Evolutionary conservation across 2,888 invertebrate genomes (phyloP).

Genomic region (Danaus chrysippus): DNA sequence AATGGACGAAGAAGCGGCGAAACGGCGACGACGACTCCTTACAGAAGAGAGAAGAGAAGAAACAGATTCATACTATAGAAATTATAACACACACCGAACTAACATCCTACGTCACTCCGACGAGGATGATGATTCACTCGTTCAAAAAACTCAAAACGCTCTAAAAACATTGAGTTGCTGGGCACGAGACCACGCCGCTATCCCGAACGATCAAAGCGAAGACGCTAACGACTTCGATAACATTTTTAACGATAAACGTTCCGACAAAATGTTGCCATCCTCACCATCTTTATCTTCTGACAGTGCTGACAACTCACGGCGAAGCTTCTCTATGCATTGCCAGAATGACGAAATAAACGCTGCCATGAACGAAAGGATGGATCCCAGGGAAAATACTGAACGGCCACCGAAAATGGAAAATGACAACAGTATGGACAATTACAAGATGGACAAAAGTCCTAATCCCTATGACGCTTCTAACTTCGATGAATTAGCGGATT

Average conservation of each 20-base stretch:
- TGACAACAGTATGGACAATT: constrained; percentile 60
- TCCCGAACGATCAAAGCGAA: constrained; percentile 84
- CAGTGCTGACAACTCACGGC: constrained; percentile 80
- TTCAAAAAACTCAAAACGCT: constrained; percentile 93
- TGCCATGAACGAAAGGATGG: constrained; percentile 45
- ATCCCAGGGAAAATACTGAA: constrained; percentile 35
- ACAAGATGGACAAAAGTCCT: constrained; percentile 72
- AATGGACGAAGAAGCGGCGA: constrained; percentile 59
- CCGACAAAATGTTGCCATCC: constrained; percentile 82
- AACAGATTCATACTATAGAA: constrained; percentile 47
- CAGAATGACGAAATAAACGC: constrained; percentile 47
- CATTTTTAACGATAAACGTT: constrained; percentile 89
- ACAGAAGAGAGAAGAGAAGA: constrained; percentile 66
- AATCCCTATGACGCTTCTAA: constrained; percentile 85
- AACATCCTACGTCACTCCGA: constrained; percentile 57
- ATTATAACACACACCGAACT: constrained; percentile 54
- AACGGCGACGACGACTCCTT: constrained; percentile 69
- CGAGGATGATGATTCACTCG: constrained; percentile 89
- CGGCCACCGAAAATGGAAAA: constrained; percentile 42
- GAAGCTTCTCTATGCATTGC: constrained; percentile 79
- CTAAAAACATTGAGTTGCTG: constrained; percentile 92
- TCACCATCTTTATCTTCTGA: constrained; percentile 81
- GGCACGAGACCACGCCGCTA: constrained; percentile 83
- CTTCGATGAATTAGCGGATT: constrained; percentile 87
- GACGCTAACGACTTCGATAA: constrained; percentile 91